These are phyloP conservation scores for Pelvicachromis taeniatus DNA, from an alignment of 2,113 vertebrate genomes.

Conservation along the genomic window DNA sequence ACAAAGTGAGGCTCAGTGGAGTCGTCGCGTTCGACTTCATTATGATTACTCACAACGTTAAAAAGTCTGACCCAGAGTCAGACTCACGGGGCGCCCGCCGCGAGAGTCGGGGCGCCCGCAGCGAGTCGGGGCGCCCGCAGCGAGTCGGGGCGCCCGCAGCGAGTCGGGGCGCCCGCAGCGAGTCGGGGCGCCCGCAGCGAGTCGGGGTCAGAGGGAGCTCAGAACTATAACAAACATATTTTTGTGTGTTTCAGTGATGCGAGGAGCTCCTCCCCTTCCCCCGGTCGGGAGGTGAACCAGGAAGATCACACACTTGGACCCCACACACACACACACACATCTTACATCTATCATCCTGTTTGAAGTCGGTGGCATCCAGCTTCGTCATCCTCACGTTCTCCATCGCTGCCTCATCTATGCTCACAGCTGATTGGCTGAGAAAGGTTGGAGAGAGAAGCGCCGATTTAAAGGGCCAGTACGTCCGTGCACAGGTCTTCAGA, in stretches of 20 bases:
- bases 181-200: too few relatives aligned
- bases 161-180: too few relatives aligned
- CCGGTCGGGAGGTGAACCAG: slow-evolving; percentile 60
- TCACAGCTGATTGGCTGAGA: slow-evolving; percentile 18
- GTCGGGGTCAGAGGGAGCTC: too few relatives aligned
- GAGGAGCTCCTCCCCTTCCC: slow-evolving; percentile 69
- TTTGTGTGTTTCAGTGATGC: slow-evolving; percentile 51
- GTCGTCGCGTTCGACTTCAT: too few relatives aligned
- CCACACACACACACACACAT: too few relatives aligned
- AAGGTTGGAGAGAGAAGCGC: background rate
- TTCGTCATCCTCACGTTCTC: background rate
- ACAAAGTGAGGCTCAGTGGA: background rate
- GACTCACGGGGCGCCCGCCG: too few relatives aligned
- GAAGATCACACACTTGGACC: background rate
- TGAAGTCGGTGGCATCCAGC: background rate
- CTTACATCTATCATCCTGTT: background rate
- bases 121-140: too few relatives aligned
- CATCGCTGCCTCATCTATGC: slow-evolving; percentile 9
- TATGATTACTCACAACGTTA: too few relatives aligned
- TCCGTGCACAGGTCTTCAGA: background rate
- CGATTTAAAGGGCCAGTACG: background rate
- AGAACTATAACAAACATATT: background rate
- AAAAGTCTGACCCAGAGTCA: too few relatives aligned
- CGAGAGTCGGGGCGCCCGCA: too few relatives aligned
- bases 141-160: too few relatives aligned